A percentile compares a stretch with the other conserved stretches of the same genome.
Conservation (phyloP, 2,888 invertebrate species). For the Andrena fulva region DNA sequence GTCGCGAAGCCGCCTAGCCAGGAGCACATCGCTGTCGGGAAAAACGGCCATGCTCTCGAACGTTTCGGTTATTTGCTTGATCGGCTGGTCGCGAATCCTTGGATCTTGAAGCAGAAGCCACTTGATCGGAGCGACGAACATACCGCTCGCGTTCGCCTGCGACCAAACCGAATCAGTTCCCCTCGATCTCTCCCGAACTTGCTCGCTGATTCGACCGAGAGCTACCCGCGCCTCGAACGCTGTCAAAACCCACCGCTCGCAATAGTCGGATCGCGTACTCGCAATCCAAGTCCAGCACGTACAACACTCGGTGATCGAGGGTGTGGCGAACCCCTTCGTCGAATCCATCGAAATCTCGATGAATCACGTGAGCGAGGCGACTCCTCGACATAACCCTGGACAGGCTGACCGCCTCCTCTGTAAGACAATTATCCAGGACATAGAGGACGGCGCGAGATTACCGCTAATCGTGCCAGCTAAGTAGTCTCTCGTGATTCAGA, state of each 20-base stretch:
- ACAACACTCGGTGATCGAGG: constrained; percentile 63
- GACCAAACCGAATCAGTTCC: neutral
- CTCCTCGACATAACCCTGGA: constrained; percentile 71
- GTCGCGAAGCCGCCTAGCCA: constrained; percentile 59
- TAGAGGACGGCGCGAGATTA: neutral
- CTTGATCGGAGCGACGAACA: constrained; percentile 75
- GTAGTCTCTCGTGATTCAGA: neutral
- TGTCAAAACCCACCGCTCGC: constrained; percentile 64
- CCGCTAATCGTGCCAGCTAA: neutral
- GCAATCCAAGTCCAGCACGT: constrained; percentile 77
- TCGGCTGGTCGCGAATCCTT: constrained; percentile 21
- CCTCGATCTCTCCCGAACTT: no score
- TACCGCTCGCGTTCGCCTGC: constrained; percentile 73
- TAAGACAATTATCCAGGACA: constrained; percentile 20
- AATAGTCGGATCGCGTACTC: constrained; percentile 68
- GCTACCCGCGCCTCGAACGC: no score
- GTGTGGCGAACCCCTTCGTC: constrained; percentile 22
- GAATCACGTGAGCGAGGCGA: constrained; percentile 63
- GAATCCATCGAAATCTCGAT: constrained; percentile 46
- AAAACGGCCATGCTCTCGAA: constrained; percentile 70
- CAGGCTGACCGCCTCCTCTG: constrained; percentile 69
- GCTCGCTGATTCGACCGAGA: no score
- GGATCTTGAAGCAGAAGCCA: constrained; percentile 77
- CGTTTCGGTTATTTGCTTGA: constrained; percentile 21
- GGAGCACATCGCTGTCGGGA: constrained; percentile 78